Conservation (phyloP, 2,797 vertebrate genomes). For the Pseudochaenichthys georgianus region DNA sequence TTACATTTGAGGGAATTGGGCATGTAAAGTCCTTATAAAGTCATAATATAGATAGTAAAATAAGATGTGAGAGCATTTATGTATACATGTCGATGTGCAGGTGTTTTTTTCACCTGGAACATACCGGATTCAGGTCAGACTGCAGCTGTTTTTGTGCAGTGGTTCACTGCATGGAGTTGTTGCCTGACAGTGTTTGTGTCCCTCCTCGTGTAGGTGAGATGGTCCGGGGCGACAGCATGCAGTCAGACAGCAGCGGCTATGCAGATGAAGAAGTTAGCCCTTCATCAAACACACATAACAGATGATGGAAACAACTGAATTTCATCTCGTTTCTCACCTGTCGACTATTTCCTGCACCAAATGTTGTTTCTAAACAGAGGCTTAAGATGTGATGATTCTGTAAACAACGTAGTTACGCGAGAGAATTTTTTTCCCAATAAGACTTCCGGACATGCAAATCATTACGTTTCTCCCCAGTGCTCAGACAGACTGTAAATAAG, state of each 20-base stretch:
- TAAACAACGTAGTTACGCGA: neutral
- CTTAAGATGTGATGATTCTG: neutral
- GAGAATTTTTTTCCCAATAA: neutral
- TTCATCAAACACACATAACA: constrained; percentile 41
- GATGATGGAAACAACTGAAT: constrained; percentile 33
- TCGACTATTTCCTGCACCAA: neutral
- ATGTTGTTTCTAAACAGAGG: neutral
- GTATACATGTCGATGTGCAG: constrained; percentile 25
- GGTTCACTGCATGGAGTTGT: no score
- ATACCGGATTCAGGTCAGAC: constrained; percentile 40
- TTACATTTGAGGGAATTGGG: no score
- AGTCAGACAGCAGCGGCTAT: constrained; percentile 87
- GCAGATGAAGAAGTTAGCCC: constrained; percentile 79
- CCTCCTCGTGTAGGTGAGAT: constrained; percentile 69
- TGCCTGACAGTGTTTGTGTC: constrained; percentile 38
- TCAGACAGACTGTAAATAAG: constrained; percentile 18
- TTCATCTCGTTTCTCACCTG: neutral
- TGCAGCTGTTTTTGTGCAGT: no score
- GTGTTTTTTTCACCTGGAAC: constrained; percentile 18
- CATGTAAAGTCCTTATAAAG: no score
- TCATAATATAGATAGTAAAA: no score
- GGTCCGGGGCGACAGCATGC: constrained; percentile 73
- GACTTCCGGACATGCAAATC: neutral
- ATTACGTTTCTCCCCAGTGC: neutral
- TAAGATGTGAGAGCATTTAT: no score